A percentile compares a stretch with the other conserved stretches of the same genome.
Evolutionary conservation across 2,113 vertebrate genomes (phyloP).

Genomic region (Toxotes chatareus): DNA sequence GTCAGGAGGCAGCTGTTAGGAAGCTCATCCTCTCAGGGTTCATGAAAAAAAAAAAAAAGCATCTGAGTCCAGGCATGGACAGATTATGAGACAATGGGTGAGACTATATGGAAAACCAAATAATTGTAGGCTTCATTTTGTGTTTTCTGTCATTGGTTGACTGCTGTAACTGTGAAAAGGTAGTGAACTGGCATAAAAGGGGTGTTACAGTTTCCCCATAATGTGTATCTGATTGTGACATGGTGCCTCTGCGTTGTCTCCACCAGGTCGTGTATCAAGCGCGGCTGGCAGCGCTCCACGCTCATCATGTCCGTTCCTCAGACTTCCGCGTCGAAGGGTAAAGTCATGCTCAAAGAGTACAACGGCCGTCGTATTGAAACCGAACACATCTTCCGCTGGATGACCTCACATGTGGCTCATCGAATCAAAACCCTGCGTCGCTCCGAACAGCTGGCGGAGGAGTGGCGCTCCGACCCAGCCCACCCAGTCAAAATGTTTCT

Average conservation of each 20-base stretch:
- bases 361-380: slow-evolving; percentile 88
- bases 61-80: no score
- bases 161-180: no score
- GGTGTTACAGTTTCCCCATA: not conserved
- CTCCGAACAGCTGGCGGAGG: slow-evolving; percentile 88
- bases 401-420: slow-evolving; percentile 93
- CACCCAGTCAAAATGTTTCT: slow-evolving; percentile 95
- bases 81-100: no score
- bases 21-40: no score
- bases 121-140: no score
- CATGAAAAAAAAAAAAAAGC: no score
- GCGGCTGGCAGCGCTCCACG: slow-evolving; percentile 95
- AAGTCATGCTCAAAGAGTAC: slow-evolving; percentile 97
- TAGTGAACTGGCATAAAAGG: no score
- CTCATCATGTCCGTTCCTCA: slow-evolving; percentile 98
- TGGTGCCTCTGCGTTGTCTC: not conserved
- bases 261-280: slow-evolving; percentile 91
- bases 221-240: not conserved
- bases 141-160: no score
- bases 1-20: no score
- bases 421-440: slow-evolving; percentile 92
- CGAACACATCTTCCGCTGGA: slow-evolving; percentile 97
- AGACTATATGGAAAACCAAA: no score
- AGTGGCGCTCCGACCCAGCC: slow-evolving; percentile 90
- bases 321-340: slow-evolving; percentile 96